Percentiles rank a stretch among this genome's conserved stretches.
phyloP scores from a whole-genome alignment of 2,888 invertebrate species.

The Sipha maydis region DNA sequence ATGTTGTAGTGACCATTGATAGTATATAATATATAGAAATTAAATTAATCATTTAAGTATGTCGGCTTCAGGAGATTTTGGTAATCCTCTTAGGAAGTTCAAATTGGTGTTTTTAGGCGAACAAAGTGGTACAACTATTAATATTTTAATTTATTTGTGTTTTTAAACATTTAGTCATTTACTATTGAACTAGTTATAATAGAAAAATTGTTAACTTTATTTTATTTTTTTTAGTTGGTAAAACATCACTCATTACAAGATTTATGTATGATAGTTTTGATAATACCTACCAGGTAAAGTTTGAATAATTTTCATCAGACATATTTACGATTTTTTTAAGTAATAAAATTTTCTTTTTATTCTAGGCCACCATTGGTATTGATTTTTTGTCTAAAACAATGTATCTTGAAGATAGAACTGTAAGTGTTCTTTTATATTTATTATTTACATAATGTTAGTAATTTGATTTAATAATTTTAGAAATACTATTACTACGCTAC shows the following conservation, averaged over 20 bases:
- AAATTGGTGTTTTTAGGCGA: slow-evolving; percentile 99
- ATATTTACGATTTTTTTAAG: not conserved
- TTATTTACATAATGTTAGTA: not conserved
- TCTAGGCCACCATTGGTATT: slow-evolving; percentile 98
- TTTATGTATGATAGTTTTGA: slow-evolving; percentile 99
- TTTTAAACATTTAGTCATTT: not conserved
- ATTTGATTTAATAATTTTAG: not conserved
- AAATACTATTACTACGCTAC: no score
- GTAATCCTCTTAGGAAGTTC: slow-evolving; percentile 98
- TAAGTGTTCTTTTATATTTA: slow-evolving; percentile 67
- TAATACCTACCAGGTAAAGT: slow-evolving; percentile 96
- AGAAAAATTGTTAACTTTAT: not conserved
- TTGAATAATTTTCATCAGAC: slow-evolving; percentile 8
- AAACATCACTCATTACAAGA: slow-evolving; percentile 98
- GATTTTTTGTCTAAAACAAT: slow-evolving; percentile 99
- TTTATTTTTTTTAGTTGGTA: slow-evolving; percentile 79
- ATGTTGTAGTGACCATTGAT: slow-evolving; percentile 35
- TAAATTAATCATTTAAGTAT: slow-evolving; percentile 68
- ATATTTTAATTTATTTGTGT: slow-evolving; percentile 13
- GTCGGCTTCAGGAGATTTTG: slow-evolving; percentile 96
- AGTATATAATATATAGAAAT: slow-evolving; percentile 28
- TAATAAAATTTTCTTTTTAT: slow-evolving; percentile 65
- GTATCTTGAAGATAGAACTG: slow-evolving; percentile 98
- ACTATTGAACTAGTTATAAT: not conserved
- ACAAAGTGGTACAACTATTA: slow-evolving; percentile 83